These are phyloP conservation scores for Cladorhizidae sp. DNA, from an alignment of 37 sponge, comb jelly and placozoan species.

Conservation along the genomic window DNA sequence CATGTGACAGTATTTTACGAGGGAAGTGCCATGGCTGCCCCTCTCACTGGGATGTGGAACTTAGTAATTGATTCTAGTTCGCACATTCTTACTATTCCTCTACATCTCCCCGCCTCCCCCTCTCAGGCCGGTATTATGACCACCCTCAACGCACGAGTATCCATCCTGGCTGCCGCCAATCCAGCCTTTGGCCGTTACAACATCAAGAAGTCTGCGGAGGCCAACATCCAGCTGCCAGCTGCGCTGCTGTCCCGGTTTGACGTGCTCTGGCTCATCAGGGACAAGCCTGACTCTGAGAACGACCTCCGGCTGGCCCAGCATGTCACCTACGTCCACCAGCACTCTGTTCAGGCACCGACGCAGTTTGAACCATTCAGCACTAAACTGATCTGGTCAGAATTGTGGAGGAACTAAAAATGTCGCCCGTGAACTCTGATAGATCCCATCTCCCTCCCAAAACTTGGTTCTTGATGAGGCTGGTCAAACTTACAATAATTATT, in stretches of 20 bases:
- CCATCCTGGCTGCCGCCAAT: slow-evolving; percentile 98
- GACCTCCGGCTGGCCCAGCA: slow-evolving; percentile 97
- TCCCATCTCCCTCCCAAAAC: neutral
- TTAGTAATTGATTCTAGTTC: too few relatives aligned
- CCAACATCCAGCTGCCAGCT: slow-evolving; percentile 97
- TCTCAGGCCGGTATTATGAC: slow-evolving; percentile 95
- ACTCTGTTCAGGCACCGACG: slow-evolving; percentile 80
- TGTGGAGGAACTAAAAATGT: too few relatives aligned
- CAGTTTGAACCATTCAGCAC: slow-evolving; percentile 79
- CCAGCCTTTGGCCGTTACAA: slow-evolving; percentile 99
- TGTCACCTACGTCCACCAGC: slow-evolving; percentile 97
- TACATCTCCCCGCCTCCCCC: neutral
- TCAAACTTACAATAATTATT: too few relatives aligned
- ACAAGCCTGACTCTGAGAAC: slow-evolving; percentile 95
- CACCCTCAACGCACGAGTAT: slow-evolving; percentile 93
- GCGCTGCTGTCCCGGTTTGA: slow-evolving; percentile 98
- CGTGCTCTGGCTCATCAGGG: slow-evolving; percentile 96
- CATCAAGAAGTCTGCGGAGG: slow-evolving; percentile 94
- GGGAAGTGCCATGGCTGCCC: too few relatives aligned
- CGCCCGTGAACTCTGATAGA: too few relatives aligned
- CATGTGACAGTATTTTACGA: too few relatives aligned
- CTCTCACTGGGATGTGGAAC: too few relatives aligned
- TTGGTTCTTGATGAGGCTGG: neutral
- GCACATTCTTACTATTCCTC: neutral
- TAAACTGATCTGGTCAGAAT: slow-evolving; percentile 74